Evolutionary conservation across 2,888 invertebrate species (phyloP), one percentile per base, ranked within the genome.

Genomic region (Octonoba sinensis): DNA sequence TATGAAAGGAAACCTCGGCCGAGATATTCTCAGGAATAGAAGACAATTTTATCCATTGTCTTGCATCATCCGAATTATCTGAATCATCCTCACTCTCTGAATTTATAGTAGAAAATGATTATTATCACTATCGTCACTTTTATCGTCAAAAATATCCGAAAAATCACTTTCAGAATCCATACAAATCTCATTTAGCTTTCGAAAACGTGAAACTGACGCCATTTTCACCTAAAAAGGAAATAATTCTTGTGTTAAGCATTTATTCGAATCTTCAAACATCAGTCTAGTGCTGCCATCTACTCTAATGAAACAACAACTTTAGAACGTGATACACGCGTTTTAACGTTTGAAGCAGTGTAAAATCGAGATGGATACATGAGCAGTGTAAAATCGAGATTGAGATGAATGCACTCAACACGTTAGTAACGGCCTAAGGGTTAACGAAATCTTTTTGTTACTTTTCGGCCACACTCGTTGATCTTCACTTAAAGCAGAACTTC

Each of bases 1-100:
- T 27, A 44, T 44, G 46, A 62, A 46, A 46, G 46, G 62, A 62
- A 62, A 44, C 36, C 24, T 11, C 16, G 44, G 46, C 15, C 16
- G 62, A 46, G 3, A 46, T 44, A 46, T 46, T 62, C 62, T 51
- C 51, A 51, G 51, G 11, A 51, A 51, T 8, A 51, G 16, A 3
- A n/a, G 16, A 62, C 44, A 62, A 62, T 44, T 44, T 62, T 62
- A 46, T 62, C 18, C 44, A 36, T 44, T 62, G 1, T 62, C 62
- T 1, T 64, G 64, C 47, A 64, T 64, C 46, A 46, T 64, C n/a
- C 20, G 16, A 27, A 64, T 64, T 24, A 59, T 59, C 11, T 3
- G 18, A 15, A 6, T 54, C 54, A 54, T 54, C 15, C 54, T 54
- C 18, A 18, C 54, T 54, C 16, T 6, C 11, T 12, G 54, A 54